Evolutionary conservation across 2,888 invertebrate species (phyloP).

Genomic region (Acleris cristana): DNA sequence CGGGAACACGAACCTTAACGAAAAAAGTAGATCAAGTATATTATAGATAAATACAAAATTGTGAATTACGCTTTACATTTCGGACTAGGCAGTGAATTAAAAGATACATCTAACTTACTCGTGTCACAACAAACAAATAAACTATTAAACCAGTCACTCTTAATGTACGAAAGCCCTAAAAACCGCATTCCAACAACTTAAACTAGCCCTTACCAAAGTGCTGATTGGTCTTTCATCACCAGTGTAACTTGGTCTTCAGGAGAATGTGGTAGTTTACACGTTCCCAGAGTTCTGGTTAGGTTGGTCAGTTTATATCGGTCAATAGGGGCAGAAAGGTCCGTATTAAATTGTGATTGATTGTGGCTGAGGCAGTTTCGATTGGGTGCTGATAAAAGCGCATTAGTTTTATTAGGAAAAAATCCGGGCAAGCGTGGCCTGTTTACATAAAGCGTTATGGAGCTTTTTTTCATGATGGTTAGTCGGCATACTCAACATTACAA

Average conservation of each 20-base stretch:
- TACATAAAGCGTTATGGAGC: neutral
- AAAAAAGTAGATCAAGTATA: too few species aligned
- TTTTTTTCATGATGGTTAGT: too few species aligned
- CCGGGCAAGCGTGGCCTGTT: constrained; percentile 16
- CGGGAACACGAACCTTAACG: too few species aligned
- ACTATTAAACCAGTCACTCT: neutral
- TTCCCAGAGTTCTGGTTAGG: constrained; percentile 42
- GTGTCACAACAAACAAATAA: constrained; percentile 5
- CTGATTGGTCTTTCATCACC: constrained; percentile 33
- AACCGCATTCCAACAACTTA: constrained; percentile 36
- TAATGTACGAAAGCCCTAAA: constrained; percentile 32
- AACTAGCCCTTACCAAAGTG: constrained; percentile 35
- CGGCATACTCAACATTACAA: too few species aligned
- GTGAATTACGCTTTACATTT: too few species aligned
- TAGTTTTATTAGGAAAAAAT: constrained; percentile 68
- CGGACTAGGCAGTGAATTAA: too few species aligned
- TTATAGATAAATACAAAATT: too few species aligned
- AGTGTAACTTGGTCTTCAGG: constrained; percentile 16
- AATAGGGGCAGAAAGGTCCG: constrained; percentile 63
- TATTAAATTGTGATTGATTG: constrained; percentile 78
- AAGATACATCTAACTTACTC: neutral
- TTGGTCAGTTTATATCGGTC: constrained; percentile 57
- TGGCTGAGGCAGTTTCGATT: constrained; percentile 63
- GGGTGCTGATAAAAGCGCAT: constrained; percentile 61
- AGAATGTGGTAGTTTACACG: constrained; percentile 11